These are phyloP conservation scores for Mechanitis messenoides DNA, from an alignment of 2,888 invertebrate genomes.

Conservation along the genomic window DNA sequence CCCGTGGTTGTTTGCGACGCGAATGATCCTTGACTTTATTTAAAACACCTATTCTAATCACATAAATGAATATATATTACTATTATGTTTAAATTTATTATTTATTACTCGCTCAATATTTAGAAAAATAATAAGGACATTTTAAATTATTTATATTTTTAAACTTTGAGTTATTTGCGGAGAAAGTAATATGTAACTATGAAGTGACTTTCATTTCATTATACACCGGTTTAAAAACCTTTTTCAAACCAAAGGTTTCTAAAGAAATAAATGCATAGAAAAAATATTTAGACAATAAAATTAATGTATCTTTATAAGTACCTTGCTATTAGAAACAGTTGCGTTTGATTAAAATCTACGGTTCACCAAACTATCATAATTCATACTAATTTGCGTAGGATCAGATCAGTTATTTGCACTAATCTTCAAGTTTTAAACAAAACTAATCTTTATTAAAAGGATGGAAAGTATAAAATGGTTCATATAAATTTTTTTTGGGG, in stretches of 20 bases:
- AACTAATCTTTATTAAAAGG: slow-evolving; percentile 19
- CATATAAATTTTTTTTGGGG: slow-evolving; percentile 28
- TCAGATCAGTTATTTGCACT: slow-evolving; percentile 43
- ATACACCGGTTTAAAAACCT: slow-evolving; percentile 50
- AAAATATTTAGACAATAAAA: not conserved
- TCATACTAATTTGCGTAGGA: slow-evolving; percentile 42
- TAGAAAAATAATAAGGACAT: too few species aligned
- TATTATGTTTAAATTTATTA: not conserved
- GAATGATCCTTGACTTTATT: slow-evolving; percentile 73
- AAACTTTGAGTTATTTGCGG: slow-evolving; percentile 27
- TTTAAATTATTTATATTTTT: too few species aligned
- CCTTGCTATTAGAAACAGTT: slow-evolving; percentile 12
- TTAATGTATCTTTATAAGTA: not conserved
- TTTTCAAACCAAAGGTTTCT: slow-evolving; percentile 27
- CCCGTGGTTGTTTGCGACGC: slow-evolving; percentile 70
- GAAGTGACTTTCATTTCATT: slow-evolving; percentile 59
- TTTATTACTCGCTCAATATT: too few species aligned
- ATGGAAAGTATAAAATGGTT: slow-evolving; percentile 25
- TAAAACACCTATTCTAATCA: slow-evolving; percentile 52
- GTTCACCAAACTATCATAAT: slow-evolving; percentile 38
- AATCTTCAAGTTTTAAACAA: slow-evolving; percentile 22
- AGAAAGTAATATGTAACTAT: slow-evolving; percentile 60
- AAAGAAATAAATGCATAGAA: slow-evolving; percentile 2
- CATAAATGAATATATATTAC: slow-evolving; percentile 23
- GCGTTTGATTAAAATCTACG: slow-evolving; percentile 42